Base-by-base conservation (phyloP, 2,888 invertebrate genomes). In the Trilocha varians region DNA sequence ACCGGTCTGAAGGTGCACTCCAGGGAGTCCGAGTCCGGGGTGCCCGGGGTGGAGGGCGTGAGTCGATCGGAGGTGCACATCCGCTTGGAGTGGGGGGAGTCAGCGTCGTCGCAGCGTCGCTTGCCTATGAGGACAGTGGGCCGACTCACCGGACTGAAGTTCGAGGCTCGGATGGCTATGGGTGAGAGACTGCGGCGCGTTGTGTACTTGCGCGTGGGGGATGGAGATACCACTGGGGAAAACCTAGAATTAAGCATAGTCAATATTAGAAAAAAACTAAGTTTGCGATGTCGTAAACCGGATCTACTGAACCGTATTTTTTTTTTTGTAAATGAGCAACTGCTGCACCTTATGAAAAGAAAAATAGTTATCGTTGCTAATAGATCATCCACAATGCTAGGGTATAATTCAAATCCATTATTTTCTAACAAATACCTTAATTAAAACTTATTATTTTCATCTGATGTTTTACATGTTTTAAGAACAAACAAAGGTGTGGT, bases 151-250 rank as follows among this genome's bases (percentile, higher is more conserved):
- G 91, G 91, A 38, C 91, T 91, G 60, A 93, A 80, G 47, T 90
- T 88, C 38, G 93, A 92, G 13, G 94, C 93, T 41, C 95, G 87
- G 78, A 95, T 89, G 9, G 94, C 91, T 56, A 96, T 96, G 13
- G 97, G 97, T 49, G 96, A 96, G 58, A 96, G 90, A 56, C 96
- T 96, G 44, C 95, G 91, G 57, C 94, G 88, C 38, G 92, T 92
- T 47, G 93, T 90, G 74, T 93, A 94, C 39, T 93, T 93, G 48
- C 96, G 88, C 17, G 95, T 95, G 2, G 96, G 96, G 49, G 95
- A 95, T 15, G 95, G 95, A 6, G 93, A 94, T 33, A 92, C 88
- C 49, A 77, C 88, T 32, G 88, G 70, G 3, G 89, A 88, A 72
- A 69, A 87, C 77, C 88, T 73, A 74, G 2, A 56, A 55, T 11